Percentiles rank a stretch among this genome's conserved stretches.
Conservation (phyloP, 2,797 vertebrate genomes). For the Clarias fuscus region DNA sequence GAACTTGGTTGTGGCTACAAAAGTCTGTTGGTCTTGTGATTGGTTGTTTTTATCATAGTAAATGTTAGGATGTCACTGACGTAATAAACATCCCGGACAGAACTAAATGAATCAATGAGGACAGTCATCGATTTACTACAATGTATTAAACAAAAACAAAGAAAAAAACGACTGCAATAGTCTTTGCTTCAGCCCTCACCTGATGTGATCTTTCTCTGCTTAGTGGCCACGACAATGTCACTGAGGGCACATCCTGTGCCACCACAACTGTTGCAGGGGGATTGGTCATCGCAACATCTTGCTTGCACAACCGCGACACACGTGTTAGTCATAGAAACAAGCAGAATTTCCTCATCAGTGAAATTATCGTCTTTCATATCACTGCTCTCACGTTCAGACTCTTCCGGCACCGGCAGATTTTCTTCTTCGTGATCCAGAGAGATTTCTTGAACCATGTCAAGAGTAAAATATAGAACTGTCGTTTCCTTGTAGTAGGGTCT, state of each 20-base stretch:
- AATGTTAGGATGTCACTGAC: not conserved
- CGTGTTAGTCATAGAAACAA: constrained; percentile 70
- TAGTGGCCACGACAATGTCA: constrained; percentile 66
- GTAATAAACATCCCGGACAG: not conserved
- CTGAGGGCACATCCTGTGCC: constrained; percentile 57
- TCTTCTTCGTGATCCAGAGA: constrained; percentile 21
- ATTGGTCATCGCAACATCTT: constrained; percentile 56
- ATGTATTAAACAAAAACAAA: not conserved
- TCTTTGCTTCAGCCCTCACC: constrained; percentile 59
- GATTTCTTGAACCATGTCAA: constrained; percentile 65
- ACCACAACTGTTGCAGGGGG: constrained; percentile 52
- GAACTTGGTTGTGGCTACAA: not conserved
- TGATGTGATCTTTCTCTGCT: constrained; percentile 52
- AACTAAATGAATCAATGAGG: not conserved
- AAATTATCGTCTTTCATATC: not conserved
- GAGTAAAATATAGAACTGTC: constrained; percentile 58
- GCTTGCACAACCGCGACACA: constrained; percentile 65
- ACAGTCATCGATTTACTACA: not conserved
- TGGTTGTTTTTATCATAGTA: not conserved
- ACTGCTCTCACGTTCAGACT: not conserved
- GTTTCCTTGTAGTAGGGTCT: constrained; percentile 61
- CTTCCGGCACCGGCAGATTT: not conserved
- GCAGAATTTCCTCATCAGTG: constrained; percentile 51
- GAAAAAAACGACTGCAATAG: not conserved
- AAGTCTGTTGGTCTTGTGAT: not conserved